Evolutionary conservation across 2,113 vertebrate genomes (phyloP).

Genomic region (Archocentrus centrarchus): DNA sequence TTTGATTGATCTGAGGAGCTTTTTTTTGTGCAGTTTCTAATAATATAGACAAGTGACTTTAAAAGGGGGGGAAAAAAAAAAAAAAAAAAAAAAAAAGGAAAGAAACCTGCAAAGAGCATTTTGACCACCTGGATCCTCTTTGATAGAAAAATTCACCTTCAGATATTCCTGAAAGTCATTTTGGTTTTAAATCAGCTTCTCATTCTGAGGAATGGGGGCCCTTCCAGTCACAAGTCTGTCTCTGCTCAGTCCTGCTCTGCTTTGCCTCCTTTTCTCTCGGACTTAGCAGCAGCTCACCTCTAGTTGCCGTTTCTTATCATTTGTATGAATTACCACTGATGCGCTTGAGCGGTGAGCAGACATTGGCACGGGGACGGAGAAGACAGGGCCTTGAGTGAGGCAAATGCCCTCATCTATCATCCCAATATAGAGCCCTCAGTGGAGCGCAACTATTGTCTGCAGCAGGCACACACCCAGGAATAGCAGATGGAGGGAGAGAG

Average conservation of each 20-base stretch:
- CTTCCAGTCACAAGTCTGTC: not conserved
- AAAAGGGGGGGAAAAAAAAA: not conserved
- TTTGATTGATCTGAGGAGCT: conserved; percentile 8
- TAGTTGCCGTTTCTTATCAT: conserved; percentile 67
- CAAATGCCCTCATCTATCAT: conserved; percentile 80
- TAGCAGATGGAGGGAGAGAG: conserved; percentile 68
- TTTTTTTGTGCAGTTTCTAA: conserved; percentile 14
- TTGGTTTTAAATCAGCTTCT: not conserved
- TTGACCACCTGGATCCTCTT: not conserved
- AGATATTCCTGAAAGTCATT: not conserved
- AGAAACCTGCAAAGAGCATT: not conserved
- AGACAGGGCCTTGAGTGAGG: conserved; percentile 70
- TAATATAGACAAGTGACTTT: not conserved
- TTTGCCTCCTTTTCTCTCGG: conserved; percentile 15
- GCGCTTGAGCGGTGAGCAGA: conserved; percentile 62
- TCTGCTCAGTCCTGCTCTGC: not conserved
- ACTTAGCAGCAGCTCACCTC: conserved; percentile 42
- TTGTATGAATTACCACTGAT: conserved; percentile 72
- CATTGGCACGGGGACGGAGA: conserved; percentile 54
- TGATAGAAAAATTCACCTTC: not conserved
- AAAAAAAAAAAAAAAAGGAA: not conserved
- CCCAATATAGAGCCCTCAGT: conserved; percentile 68
- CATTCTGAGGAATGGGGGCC: not conserved
- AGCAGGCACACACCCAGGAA: conserved; percentile 71
- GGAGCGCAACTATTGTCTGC: conserved; percentile 65